Evolutionary conservation across 1,140 invertebrate species (phyloP).

Genomic region (Solenopsis invicta): DNA sequence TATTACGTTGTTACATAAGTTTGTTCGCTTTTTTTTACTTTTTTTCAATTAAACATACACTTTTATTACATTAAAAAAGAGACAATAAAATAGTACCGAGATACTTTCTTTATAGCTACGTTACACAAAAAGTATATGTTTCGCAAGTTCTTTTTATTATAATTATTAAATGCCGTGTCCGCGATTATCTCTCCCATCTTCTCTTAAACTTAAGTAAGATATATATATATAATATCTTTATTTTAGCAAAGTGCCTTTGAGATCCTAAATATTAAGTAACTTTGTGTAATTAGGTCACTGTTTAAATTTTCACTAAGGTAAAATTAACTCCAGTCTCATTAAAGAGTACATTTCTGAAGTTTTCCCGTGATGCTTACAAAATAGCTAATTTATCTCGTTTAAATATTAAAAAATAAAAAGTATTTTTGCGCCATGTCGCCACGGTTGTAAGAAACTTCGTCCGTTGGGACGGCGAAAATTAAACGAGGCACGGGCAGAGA

Average conservation of each 20-base stretch:
- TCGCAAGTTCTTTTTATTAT: background rate
- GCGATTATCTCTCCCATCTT: conserved; percentile 14
- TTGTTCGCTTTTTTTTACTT: too few species aligned
- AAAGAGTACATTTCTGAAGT: background rate
- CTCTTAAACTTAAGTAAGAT: conserved; percentile 3
- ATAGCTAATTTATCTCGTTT: conserved; percentile 11
- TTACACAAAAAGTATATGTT: background rate
- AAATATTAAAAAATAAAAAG: conserved; percentile 32
- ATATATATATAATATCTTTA: background rate
- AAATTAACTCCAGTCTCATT: background rate
- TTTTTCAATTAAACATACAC: too few species aligned
- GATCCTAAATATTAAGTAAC: conserved; percentile 38
- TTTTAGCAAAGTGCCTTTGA: background rate
- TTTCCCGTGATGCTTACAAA: background rate
- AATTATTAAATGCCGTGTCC: conserved; percentile 12
- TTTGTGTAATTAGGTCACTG: background rate
- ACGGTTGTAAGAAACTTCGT: conserved; percentile 19
- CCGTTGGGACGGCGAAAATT: conserved; percentile 47
- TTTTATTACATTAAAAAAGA: too few species aligned
- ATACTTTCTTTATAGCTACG: background rate
- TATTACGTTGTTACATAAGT: too few species aligned
- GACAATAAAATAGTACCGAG: background rate
- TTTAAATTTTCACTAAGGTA: conserved; percentile 29
- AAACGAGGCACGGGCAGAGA: conserved; percentile 55
- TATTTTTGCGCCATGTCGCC: conserved; percentile 16